Evolutionary conservation across 2,888 invertebrate species (phyloP), one percentile per base, ranked within the genome.

Genomic region (Leptinotarsa rubiginosa): DNA sequence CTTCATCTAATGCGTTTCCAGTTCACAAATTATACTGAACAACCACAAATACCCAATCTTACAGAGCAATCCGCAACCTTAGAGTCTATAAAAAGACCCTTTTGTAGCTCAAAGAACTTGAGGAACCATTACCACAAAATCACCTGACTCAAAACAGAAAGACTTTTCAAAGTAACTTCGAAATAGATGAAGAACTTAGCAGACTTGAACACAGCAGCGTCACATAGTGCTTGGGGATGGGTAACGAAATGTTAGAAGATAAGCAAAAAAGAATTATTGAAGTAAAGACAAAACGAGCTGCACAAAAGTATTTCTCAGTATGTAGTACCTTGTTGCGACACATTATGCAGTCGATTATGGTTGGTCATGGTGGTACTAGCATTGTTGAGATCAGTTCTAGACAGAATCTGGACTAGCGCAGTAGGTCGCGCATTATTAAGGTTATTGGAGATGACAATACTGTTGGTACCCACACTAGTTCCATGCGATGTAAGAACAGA

Each of bases 391-490:
- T 87, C 87, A 83, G 87, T 87, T 87, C 87, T 85, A 83, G 87
- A 85, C 83, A 87, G 86, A 87, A 88, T 87, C 86, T 88, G 88
- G 83, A 87, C 87, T 84, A 88, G 84, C 84, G 87, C 87, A 83
- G 87, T 87, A 83, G 88, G 87, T 78, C 88, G 87, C 86, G 87
- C 86, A 82, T 88, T 88, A 87, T 88, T 88, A 87, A 88, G 87
- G 84, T 87, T 88, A 88, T 88, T 88, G 81, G 88, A 86, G 87
- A 87, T 87, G 86, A 88, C 86, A 85, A 87, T 87, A 87, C 89
- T 88, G 87, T 87, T 87, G 89, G 90, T 91, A 91, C 91, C 91
- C 91, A 91, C 91, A 89, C 91, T 91, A 88, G 90, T 89, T 87
- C 90, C 90, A 84, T 90, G 90, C 79, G 90, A 89, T 79, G 90